Percentiles rank a stretch among this genome's conserved stretches.
These are phyloP conservation scores for Malurus alboscapulatus DNA, from an alignment of 2,113 vertebrate genomes.

Conservation along the genomic window DNA sequence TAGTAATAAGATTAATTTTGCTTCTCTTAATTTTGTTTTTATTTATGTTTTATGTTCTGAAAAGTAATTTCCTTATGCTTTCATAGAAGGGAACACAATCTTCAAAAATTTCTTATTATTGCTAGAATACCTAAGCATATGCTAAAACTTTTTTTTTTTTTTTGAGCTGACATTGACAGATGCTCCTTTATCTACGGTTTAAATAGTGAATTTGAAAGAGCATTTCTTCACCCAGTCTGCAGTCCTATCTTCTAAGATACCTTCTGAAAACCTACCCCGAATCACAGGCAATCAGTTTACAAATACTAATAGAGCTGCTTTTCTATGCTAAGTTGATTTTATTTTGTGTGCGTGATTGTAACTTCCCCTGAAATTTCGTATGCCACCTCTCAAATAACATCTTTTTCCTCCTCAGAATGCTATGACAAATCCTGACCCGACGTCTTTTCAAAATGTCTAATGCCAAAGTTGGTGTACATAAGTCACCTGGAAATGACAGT, in stretches of 20 bases:
- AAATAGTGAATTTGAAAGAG: neutral
- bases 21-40: neutral
- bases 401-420: neutral
- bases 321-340: neutral
- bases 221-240: neutral
- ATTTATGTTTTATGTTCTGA: neutral
- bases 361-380: neutral
- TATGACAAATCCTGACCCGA: neutral
- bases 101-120: neutral
- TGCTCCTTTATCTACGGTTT: neutral
- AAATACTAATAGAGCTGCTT: neutral
- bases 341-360: neutral
- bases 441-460: fast-evolving
- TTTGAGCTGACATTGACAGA: neutral
- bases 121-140: neutral
- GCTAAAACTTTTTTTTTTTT: neutral
- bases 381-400: neutral
- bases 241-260: neutral
- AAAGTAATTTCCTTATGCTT: neutral
- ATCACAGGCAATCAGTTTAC: neutral
- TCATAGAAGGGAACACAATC: neutral
- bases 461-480: neutral
- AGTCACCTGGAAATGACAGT: neutral
- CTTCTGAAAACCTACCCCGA: neutral
- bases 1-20: neutral